These are phyloP conservation scores for Bugula neritina DNA, from an alignment of 2,888 invertebrate species.

Conservation along the genomic window DNA sequence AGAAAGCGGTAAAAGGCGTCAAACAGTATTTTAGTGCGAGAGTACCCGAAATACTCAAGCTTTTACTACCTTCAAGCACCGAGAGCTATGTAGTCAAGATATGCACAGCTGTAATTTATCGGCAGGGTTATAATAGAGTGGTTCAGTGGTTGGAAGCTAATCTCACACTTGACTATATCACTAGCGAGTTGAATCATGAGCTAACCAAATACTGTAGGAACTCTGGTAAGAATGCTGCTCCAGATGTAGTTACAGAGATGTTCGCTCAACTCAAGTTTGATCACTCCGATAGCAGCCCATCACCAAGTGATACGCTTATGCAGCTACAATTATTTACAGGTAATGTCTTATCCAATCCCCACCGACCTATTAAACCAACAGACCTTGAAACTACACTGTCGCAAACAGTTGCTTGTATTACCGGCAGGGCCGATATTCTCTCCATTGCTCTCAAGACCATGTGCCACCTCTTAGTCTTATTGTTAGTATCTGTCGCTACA, in stretches of 20 bases:
- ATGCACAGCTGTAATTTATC: neutral
- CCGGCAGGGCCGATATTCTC: neutral
- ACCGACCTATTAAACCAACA: neutral
- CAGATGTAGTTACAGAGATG: neutral
- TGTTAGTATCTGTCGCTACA: neutral
- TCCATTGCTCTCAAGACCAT: neutral
- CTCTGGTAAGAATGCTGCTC: neutral
- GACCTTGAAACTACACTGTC: neutral
- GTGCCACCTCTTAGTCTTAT: neutral
- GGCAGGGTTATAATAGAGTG: slow-evolving; percentile 1
- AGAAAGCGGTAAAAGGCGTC: slow-evolving; percentile 22
- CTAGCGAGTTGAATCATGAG: neutral
- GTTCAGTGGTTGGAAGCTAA: slow-evolving; percentile 2
- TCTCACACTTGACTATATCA: neutral
- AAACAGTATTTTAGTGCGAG: slow-evolving; percentile 36
- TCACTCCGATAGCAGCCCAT: neutral
- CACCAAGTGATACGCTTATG: neutral
- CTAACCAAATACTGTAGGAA: neutral
- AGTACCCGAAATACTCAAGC: slow-evolving; percentile 34
- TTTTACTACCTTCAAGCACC: slow-evolving; percentile 35
- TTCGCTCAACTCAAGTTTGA: neutral
- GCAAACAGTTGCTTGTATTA: neutral
- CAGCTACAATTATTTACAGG: neutral
- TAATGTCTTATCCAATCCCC: neutral
- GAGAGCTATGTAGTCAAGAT: neutral